phyloP scores from a whole-genome alignment of 2,888 invertebrate species.

The Drosophila aldrichi region DNA sequence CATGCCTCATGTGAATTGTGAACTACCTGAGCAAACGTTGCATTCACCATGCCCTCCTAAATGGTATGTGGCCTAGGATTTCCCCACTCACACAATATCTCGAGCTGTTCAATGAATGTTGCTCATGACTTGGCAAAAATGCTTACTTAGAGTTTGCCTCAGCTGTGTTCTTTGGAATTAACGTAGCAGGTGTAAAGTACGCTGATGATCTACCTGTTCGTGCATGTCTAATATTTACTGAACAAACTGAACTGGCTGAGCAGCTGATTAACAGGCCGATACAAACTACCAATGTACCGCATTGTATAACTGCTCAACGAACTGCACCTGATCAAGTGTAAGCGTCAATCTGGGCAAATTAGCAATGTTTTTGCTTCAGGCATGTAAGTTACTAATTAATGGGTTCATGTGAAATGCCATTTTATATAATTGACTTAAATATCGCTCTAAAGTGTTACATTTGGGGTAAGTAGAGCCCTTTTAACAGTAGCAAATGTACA shows the following conservation, averaged over 20 bases:
- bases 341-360: slow-evolving; percentile 20
- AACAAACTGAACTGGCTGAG: background rate
- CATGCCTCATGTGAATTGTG: slow-evolving; percentile 50
- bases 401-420: background rate
- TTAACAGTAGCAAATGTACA: background rate
- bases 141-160: slow-evolving; percentile 3
- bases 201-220: slow-evolving; percentile 8
- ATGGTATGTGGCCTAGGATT: slow-evolving; percentile 22
- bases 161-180: slow-evolving; percentile 55
- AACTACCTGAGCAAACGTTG: slow-evolving; percentile 38
- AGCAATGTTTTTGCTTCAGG: slow-evolving; percentile 13
- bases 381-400: slow-evolving; percentile 1
- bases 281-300: background rate
- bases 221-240: background rate
- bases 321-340: slow-evolving; percentile 6
- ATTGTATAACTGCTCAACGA: slow-evolving; percentile 20
- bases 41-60: slow-evolving; percentile 28
- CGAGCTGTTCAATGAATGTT: slow-evolving; percentile 51
- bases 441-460: background rate
- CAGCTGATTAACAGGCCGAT: background rate
- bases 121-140: slow-evolving; percentile 49
- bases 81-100: slow-evolving; percentile 47
- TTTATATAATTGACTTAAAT: background rate
- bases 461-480: background rate
- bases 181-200: slow-evolving; percentile 45